Evolutionary conservation across 2,797 vertebrate species (phyloP), one percentile per base, ranked within the genome.

Genomic region (Bradypodion ventrale): DNA sequence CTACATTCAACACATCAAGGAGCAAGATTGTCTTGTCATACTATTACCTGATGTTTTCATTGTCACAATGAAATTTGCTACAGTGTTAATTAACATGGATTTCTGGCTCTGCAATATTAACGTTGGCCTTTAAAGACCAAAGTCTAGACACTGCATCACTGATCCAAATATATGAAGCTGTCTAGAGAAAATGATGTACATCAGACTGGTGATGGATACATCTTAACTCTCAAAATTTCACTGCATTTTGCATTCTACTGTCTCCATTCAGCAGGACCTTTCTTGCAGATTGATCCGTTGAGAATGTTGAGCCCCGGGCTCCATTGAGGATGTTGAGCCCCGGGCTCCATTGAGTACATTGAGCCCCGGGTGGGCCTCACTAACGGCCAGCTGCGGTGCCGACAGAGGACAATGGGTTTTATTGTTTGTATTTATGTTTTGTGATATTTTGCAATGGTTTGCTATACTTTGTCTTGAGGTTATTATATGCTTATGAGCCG

Each of bases 91-190:
- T 83, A 92, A 83, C 86, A 91, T 84, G 84, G 75, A 87, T 90
- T 91, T 93, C 89, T 68, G 92, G 91, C 92, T 90, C 83, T 87
- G 90, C 82, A 88, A 89, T 92, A 91, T 89, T 93, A 88, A 90
- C 75, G 90, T 87, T 88, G 91, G 85, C 77, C 75, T 85, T 80
- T 85, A 90, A 74, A 49, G 78, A 91, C 93, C 91, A 91, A 92
- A 93, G 94, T 95, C 94, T 95, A 95, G 94, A 96, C 93, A 83
- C 87, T 91, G 89, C 89, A 91, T 94, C 92, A 95, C 86, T 88
- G 87, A 87, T 79, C 91, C 32, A 93, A 89, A 89, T 89, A 89
- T 69, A 80, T 81, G 85, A 89, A 91, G 89, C 87, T 80, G 89
- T 87, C 87, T 85, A 63, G 62, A 78, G 74, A 93, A 84, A 91